phyloP scores from a whole-genome alignment of 1,140 invertebrate species.

The Harpegnathos saltator region DNA sequence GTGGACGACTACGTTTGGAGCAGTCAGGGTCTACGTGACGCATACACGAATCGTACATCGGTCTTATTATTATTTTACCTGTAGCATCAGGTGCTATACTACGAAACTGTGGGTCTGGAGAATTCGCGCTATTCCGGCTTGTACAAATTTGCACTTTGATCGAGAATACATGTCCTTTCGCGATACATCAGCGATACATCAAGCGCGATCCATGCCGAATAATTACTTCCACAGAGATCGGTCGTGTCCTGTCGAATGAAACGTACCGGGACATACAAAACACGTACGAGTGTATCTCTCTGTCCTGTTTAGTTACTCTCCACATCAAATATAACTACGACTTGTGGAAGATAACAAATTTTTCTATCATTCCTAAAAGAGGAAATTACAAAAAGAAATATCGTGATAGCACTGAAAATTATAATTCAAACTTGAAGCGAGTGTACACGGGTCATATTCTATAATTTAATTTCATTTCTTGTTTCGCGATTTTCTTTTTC shows the following conservation, averaged over 20 bases:
- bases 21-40: constrained; percentile 10
- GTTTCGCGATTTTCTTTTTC: too few species aligned
- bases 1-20: background rate
- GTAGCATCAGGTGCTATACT: constrained; percentile 54
- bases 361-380: too few species aligned
- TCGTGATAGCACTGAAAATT: too few species aligned
- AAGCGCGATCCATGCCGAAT: constrained; percentile 31
- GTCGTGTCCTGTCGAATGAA: constrained; percentile 32
- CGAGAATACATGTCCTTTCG: constrained; percentile 44
- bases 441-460: too few species aligned
- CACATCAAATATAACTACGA: constrained; percentile 20
- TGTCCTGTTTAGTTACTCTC: background rate
- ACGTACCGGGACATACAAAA: constrained; percentile 32
- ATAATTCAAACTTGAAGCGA: too few species aligned
- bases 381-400: background rate
- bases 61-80: constrained; percentile 55
- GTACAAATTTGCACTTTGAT: constrained; percentile 63
- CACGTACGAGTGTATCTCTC: constrained; percentile 31
- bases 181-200: constrained; percentile 29
- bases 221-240: constrained; percentile 48
- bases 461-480: too few species aligned
- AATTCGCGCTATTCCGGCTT: constrained; percentile 19
- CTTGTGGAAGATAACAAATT: background rate
- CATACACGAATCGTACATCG: constrained; percentile 33
- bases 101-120: background rate